phyloP scores from a whole-genome alignment of 2,797 vertebrate genomes.

The Artibeus lituratus region DNA sequence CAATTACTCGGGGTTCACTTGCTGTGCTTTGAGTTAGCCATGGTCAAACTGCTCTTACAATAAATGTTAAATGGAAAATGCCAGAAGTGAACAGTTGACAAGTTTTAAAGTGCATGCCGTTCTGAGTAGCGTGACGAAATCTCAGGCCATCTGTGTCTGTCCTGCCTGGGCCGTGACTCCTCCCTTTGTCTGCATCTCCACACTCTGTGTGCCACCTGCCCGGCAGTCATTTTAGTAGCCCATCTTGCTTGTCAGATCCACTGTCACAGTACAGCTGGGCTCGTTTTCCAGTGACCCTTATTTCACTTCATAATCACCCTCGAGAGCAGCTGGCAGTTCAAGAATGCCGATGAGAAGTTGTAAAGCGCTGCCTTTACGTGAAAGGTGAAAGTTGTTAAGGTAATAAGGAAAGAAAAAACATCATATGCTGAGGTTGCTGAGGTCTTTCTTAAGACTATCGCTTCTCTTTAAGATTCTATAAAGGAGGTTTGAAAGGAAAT shows the following conservation, averaged over 20 bases:
- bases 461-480: neutral
- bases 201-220: neutral
- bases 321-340: neutral
- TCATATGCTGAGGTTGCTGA: neutral
- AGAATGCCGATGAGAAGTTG: neutral
- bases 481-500: neutral
- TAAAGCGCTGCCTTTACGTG: neutral
- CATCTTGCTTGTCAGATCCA: neutral
- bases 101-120: neutral
- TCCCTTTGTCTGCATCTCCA: neutral
- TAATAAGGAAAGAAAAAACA: neutral
- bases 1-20: neutral
- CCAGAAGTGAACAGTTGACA: neutral
- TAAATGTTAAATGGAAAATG: neutral
- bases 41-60: neutral
- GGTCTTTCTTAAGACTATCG: neutral
- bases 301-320: neutral
- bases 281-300: neutral
- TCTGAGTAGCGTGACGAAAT: neutral
- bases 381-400: neutral
- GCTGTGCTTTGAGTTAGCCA: neutral
- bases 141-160: neutral
- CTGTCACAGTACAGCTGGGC: neutral
- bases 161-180: neutral
- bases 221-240: neutral